A percentile compares a stretch with the other conserved stretches of the same genome.
These are phyloP conservation scores for Perithous albicinctus DNA, from an alignment of 2,888 invertebrate genomes.

Conservation along the genomic window DNA sequence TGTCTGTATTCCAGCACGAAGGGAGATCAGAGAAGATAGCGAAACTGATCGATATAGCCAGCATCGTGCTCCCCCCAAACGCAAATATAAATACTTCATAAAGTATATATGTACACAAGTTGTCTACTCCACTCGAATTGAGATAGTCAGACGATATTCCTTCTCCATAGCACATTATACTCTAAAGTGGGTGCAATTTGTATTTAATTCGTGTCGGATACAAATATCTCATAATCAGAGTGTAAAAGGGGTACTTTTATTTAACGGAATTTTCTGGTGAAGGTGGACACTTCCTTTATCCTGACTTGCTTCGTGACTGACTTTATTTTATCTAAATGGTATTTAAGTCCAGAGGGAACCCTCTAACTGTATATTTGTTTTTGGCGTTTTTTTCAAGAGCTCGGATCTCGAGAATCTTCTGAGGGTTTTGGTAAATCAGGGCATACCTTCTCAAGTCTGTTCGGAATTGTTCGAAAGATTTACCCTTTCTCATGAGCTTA, in stretches of 20 bases:
- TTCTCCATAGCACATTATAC: neutral
- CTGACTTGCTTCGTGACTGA: neutral
- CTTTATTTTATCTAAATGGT: neutral
- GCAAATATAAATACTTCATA: slow-evolving; percentile 14
- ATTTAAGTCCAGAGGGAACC: neutral
- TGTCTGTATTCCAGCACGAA: neutral
- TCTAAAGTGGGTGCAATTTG: slow-evolving; percentile 2
- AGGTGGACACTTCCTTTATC: neutral
- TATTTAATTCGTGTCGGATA: neutral
- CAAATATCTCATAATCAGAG: neutral
- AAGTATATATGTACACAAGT: slow-evolving; percentile 5
- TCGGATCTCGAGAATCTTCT: neutral
- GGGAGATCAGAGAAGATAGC: slow-evolving; percentile 19
- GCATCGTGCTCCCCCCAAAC: neutral
- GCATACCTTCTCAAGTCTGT: slow-evolving; percentile 10
- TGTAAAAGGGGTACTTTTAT: neutral
- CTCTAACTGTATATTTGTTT: neutral
- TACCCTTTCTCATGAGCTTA: neutral
- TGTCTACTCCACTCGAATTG: neutral
- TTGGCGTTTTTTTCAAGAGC: neutral
- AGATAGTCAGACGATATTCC: slow-evolving; percentile 2
- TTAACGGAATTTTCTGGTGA: neutral
- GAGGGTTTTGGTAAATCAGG: neutral
- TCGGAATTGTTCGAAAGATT: slow-evolving; percentile 9
- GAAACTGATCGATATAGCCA: slow-evolving; percentile 28